Conservation (phyloP, 2,888 invertebrate species). For the Rhamphomyia laevipes region DNA sequence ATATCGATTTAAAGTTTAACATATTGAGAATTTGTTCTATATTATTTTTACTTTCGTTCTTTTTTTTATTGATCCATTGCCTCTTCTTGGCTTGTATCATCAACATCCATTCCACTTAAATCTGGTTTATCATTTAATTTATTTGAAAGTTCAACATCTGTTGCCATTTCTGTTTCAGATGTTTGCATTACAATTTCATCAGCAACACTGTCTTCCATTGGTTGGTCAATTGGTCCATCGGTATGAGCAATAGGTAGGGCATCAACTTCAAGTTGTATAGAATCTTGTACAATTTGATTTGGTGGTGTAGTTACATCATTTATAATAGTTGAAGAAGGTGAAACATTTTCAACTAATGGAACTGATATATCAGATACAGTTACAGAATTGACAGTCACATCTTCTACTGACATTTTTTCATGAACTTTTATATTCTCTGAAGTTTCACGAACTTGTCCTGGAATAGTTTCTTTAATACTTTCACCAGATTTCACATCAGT, state of each 20-base stretch:
- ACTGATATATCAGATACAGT: constrained; percentile 1
- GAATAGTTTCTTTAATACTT: neutral
- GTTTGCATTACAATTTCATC: constrained; percentile 7
- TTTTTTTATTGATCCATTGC: constrained; percentile 35
- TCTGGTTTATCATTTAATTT: constrained; percentile 24
- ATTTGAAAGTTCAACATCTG: constrained; percentile 22
- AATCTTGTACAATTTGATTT: neutral
- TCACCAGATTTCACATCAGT: constrained; percentile 9
- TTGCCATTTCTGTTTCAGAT: constrained; percentile 28
- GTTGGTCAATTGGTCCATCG: constrained; percentile 7
- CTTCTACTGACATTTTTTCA: constrained; percentile 13
- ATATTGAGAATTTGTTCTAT: too few relatives aligned
- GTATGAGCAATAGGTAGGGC: neutral
- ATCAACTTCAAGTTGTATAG: constrained; percentile 2
- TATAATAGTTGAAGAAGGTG: constrained; percentile 3
- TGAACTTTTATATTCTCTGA: neutral
- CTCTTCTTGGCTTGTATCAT: constrained; percentile 35
- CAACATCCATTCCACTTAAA: constrained; percentile 35
- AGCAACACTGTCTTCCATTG: constrained; percentile 9
- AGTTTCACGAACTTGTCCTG: neutral
- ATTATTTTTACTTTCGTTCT: too few relatives aligned
- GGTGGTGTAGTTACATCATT: neutral
- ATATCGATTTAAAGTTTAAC: too few relatives aligned
- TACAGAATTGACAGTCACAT: constrained; percentile 3
- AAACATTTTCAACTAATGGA: neutral